A percentile compares a stretch with the other conserved stretches of the same genome.
phyloP scores from a whole-genome alignment of 1,140 invertebrate genomes.

The Andrena cerasifolii region DNA sequence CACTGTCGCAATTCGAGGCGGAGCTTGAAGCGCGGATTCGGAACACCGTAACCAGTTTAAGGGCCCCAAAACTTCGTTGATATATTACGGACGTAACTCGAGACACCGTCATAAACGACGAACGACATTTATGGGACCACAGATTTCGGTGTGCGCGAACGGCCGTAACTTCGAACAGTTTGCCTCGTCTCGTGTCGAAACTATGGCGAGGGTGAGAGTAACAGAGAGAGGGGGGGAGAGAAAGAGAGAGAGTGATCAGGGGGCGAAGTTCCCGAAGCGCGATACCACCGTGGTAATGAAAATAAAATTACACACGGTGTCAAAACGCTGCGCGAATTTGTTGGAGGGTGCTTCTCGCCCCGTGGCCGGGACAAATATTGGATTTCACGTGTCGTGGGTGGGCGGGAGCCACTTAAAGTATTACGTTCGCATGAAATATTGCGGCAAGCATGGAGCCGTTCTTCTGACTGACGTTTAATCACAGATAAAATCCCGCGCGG shows the following conservation, averaged over 20 bases:
- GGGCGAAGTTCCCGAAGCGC: not conserved
- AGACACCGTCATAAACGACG: conserved; percentile 59
- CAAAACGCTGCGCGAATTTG: conserved; percentile 16
- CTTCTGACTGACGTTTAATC: conserved; percentile 11
- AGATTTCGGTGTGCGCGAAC: conserved; percentile 31
- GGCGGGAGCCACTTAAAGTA: conserved; percentile 45
- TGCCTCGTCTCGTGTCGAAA: not conserved
- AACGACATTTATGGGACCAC: conserved; percentile 58
- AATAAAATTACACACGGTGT: conserved; percentile 37
- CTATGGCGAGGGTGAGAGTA: not conserved
- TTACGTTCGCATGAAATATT: conserved; percentile 44
- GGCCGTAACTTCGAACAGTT: conserved; percentile 44
- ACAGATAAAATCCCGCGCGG: conserved; percentile 8
- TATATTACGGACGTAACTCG: conserved; percentile 36
- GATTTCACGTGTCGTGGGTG: conserved; percentile 20
- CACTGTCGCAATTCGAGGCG: not conserved
- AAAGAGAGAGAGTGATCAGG: too few relatives aligned
- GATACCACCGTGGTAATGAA: conserved; percentile 24
- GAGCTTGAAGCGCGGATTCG: not conserved
- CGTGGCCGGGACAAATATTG: conserved; percentile 37
- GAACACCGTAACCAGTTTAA: conserved; percentile 9
- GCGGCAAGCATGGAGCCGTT: not conserved
- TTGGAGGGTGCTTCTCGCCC: not conserved
- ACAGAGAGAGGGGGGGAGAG: not conserved
- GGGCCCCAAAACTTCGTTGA: conserved; percentile 47